A percentile compares a stretch with the other conserved stretches of the same genome.
Evolutionary conservation across 1,140 invertebrate genomes (phyloP).

Genomic region (Cyclargus thomasi): DNA sequence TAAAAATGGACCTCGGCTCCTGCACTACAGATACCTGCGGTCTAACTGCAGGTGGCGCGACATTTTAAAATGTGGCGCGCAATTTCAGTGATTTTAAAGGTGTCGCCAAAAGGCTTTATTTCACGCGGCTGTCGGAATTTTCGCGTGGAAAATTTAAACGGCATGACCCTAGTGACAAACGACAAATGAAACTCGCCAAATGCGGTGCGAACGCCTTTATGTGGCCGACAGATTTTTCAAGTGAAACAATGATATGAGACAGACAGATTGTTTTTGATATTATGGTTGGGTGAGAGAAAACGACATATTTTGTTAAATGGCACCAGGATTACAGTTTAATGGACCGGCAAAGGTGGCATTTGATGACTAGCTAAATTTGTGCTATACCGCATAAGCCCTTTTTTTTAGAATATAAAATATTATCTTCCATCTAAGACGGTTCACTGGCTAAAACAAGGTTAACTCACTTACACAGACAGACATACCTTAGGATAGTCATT

Average conservation of each 20-base stretch:
- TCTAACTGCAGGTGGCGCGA: not conserved
- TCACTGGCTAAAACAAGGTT: no score
- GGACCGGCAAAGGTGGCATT: no score
- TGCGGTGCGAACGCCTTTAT: conserved; percentile 22
- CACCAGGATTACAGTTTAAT: no score
- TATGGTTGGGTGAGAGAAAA: no score
- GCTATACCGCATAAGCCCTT: no score
- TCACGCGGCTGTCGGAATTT: not conserved
- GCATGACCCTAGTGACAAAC: not conserved
- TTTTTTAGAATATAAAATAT: no score
- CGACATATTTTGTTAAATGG: no score
- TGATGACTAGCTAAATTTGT: no score
- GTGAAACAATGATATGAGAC: not conserved
- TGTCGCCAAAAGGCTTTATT: conserved; percentile 1
- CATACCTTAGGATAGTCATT: no score
- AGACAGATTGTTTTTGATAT: not conserved
- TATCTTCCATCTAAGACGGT: no score
- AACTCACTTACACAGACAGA: no score
- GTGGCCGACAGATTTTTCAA: conserved; percentile 26
- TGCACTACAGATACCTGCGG: not conserved
- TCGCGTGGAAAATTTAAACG: not conserved
- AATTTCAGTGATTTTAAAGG: not conserved
- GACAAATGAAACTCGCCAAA: conserved; percentile 22
- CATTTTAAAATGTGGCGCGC: not conserved
- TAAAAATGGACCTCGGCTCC: no score